These are phyloP conservation scores for Caenorhabditis afra DNA, from an alignment of 2,888 invertebrate species.

Conservation along the genomic window DNA sequence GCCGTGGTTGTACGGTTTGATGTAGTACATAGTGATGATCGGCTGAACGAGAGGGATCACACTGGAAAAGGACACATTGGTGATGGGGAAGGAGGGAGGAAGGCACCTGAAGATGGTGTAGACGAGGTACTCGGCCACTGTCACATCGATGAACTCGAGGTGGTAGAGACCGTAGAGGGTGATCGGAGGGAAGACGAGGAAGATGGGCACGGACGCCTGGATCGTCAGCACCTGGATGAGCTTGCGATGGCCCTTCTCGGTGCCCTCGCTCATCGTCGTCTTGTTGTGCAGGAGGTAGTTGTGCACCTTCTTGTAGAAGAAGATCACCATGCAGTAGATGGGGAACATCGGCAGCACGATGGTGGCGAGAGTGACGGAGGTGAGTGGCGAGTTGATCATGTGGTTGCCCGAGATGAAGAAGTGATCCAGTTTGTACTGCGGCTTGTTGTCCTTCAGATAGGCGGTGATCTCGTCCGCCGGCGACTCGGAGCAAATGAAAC, in stretches of 20 bases:
- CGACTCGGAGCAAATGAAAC: constrained; percentile 71
- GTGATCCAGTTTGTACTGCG: constrained; percentile 47
- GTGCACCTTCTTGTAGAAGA: constrained; percentile 68
- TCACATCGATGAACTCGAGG: constrained; percentile 66
- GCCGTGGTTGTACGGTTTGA: constrained; percentile 66
- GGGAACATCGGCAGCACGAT: constrained; percentile 74
- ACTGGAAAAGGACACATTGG: constrained; percentile 38
- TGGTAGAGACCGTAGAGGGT: constrained; percentile 70
- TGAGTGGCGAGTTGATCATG: constrained; percentile 67
- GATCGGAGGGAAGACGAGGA: constrained; percentile 72
- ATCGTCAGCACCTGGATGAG: constrained; percentile 68
- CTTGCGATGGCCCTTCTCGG: constrained; percentile 53
- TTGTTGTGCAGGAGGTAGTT: constrained; percentile 42
- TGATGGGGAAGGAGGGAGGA: neutral
- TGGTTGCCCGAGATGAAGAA: constrained; percentile 68
- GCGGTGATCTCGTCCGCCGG: constrained; percentile 59
- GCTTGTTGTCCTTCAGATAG: constrained; percentile 60
- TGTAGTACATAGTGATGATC: constrained; percentile 65
- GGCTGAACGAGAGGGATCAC: constrained; percentile 65
- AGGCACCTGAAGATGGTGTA: constrained; percentile 68
- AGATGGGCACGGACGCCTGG: constrained; percentile 70
- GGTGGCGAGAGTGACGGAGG: constrained; percentile 66
- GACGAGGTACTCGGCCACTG: constrained; percentile 67
- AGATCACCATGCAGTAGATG: constrained; percentile 66
- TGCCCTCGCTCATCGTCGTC: constrained; percentile 58